Evolutionary conservation across 2,113 vertebrate species (phyloP).

Genomic region (Rhinolophus ferrumequinum): DNA sequence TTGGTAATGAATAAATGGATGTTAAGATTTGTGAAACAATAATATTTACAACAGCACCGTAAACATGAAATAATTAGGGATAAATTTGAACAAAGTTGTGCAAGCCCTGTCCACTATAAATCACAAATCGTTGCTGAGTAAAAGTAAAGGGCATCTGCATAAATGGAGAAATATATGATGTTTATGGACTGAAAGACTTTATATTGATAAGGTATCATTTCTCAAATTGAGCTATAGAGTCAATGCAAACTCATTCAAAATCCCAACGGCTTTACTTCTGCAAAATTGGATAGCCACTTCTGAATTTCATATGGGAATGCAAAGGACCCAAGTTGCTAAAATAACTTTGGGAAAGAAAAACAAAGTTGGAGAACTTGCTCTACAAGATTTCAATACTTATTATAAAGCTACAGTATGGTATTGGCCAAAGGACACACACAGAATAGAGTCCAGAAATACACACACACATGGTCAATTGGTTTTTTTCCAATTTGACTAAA

Average conservation of each 20-base stretch:
- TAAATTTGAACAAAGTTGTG: neutral
- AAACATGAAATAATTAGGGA: neutral
- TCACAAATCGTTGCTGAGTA: neutral
- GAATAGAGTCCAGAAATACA: neutral
- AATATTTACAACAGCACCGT: neutral
- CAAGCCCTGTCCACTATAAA: neutral
- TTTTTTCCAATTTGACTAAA: neutral
- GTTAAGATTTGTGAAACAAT: neutral
- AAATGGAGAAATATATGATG: neutral
- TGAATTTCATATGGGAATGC: neutral
- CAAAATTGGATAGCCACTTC: neutral
- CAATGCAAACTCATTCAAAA: neutral
- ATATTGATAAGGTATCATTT: neutral
- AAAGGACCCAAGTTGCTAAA: neutral
- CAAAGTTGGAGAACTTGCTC: neutral
- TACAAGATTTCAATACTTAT: neutral
- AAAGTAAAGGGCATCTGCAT: neutral
- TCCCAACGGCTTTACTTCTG: neutral
- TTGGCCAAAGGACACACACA: neutral
- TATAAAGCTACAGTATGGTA: neutral
- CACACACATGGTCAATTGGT: neutral
- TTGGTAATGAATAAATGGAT: neutral
- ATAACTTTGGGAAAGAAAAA: neutral
- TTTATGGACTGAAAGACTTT: neutral
- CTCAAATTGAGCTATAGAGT: neutral